Conservation (phyloP, 2,113 vertebrate species). For the Vulpes vulpes region DNA sequence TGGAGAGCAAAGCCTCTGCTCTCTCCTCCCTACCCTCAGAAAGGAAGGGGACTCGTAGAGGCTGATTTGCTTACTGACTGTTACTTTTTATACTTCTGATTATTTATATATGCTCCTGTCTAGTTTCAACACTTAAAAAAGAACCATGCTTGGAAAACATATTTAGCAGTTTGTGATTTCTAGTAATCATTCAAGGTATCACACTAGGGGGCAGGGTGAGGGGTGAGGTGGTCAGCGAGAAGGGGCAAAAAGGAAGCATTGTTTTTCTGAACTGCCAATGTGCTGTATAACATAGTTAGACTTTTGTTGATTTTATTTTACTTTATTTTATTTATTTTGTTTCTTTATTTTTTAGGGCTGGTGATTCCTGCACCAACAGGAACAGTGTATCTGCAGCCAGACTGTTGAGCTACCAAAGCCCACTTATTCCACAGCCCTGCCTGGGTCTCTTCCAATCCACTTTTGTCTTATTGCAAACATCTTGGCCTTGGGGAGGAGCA, state of each 20-base stretch:
- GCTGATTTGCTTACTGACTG: neutral
- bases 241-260: neutral
- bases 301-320: neutral
- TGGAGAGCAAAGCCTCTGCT: neutral
- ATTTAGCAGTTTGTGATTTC: neutral
- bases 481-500: neutral
- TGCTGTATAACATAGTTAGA: neutral
- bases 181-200: neutral
- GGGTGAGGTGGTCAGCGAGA: neutral
- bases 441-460: neutral
- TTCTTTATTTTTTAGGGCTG: neutral
- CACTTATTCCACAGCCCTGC: too few relatives aligned
- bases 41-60: neutral
- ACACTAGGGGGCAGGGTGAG: neutral
- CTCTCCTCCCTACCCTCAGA: neutral
- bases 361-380: neutral
- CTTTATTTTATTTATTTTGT: neutral
- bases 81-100: neutral
- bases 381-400: neutral
- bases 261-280: neutral
- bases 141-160: neutral
- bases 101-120: neutral
- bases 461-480: neutral
- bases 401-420: neutral
- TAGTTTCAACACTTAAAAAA: slow-evolving; percentile 25